Conservation (phyloP, 1,140 invertebrate genomes). For the Musca domestica region DNA sequence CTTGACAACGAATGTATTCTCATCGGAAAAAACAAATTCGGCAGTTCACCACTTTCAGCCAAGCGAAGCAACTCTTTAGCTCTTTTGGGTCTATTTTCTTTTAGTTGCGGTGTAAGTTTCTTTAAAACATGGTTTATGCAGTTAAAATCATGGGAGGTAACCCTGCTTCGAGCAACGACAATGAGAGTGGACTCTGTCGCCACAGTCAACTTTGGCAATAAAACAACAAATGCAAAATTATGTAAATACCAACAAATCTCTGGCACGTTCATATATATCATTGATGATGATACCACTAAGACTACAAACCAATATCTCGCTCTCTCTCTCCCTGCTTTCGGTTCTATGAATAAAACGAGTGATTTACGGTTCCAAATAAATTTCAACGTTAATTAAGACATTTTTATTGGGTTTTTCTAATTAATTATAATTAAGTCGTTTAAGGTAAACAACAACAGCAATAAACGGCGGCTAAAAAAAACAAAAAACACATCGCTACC, state of each 20-base stretch:
- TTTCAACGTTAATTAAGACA: constrained; percentile 21
- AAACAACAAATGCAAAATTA: constrained; percentile 18
- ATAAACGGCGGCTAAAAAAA: neutral
- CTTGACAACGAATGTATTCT: too few relatives aligned
- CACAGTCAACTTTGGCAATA: neutral
- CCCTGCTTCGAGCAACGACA: too few relatives aligned
- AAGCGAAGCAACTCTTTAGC: too few relatives aligned
- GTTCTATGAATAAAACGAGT: neutral
- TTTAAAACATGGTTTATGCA: too few relatives aligned
- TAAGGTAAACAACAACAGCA: constrained; percentile 8
- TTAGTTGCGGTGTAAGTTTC: too few relatives aligned
- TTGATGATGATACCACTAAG: neutral
- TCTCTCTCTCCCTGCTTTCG: neutral
- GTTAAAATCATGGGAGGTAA: too few relatives aligned
- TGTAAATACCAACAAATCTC: constrained; percentile 2
- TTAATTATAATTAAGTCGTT: constrained; percentile 17
- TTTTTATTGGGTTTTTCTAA: constrained; percentile 15
- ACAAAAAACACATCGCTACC: neutral
- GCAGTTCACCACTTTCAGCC: too few relatives aligned
- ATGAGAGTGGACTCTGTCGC: too few relatives aligned
- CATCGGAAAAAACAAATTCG: too few relatives aligned
- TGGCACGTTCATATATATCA: neutral
- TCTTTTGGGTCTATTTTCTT: neutral
- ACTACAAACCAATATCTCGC: neutral
- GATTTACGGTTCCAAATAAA: constrained; percentile 17